Evolutionary conservation across 2,888 invertebrate genomes (phyloP), one percentile per base, ranked within the genome.

Genomic region (Catocala nupta): DNA sequence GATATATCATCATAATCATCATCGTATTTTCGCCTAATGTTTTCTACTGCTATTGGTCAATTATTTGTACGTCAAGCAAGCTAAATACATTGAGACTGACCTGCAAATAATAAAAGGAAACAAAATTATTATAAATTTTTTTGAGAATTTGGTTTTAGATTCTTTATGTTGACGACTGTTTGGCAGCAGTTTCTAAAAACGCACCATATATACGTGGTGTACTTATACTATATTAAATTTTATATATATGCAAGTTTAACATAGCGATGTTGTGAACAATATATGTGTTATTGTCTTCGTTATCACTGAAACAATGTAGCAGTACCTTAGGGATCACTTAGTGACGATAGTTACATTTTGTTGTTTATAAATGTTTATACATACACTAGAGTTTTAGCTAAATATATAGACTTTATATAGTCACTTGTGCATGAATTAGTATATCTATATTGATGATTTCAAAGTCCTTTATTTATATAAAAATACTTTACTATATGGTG

Each of bases 271-370:
- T 52, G 33, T 48, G 13, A 47, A 61, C 59, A 65, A 57, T 69
- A 69, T 50, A 70, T 53, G 53, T 39, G 7, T 9, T 58, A 52
- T 49, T 49, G 53, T 42, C 63, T 52, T 50, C 3, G n/a, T 36
- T 59, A 65, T 55, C 53, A 68, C 57, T 65, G 59, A 64, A 58
- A 55, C 49, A 54, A 55, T 39, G 47, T 68, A 62, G 70, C 80
- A 83, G 82, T 68, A 72, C 71, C 62, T 70, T 86, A 85, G 86
- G 85, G 83, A 84, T 81, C 84, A 86, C 81, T 81, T 73, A 75
- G 78, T 64, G 67, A 73, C 33, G 63, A 54, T 70, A 70, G 63
- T 65, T 51, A 80, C 59, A 74, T 81, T 82, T 81, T 83, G 79
- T 78, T 83, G 76, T 85, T 77, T 83, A 70, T 84, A 82, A 78